Conservation (phyloP, 1,140 invertebrate species). For the Himalopsyche phryganea region DNA sequence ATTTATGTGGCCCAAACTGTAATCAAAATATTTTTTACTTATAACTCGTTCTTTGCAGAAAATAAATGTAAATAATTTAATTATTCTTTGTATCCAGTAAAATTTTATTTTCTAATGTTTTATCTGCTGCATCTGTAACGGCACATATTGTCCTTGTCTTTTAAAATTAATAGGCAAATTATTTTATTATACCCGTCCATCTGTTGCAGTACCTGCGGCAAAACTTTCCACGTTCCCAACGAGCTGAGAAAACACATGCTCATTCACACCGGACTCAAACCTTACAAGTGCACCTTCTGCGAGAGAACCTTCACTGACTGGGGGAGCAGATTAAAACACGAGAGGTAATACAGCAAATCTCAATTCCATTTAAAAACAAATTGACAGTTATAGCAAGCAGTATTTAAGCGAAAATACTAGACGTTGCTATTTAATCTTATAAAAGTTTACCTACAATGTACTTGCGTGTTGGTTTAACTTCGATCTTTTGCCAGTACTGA, state of each 20-base stretch:
- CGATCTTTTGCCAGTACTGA: neutral
- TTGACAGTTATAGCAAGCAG: too few species aligned
- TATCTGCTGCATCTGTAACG: too few species aligned
- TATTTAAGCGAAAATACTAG: too few species aligned
- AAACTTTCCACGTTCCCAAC: slow-evolving; percentile 11
- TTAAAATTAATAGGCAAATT: too few species aligned
- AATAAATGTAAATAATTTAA: too few species aligned
- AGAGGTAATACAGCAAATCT: slow-evolving; percentile 21
- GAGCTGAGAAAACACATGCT: slow-evolving; percentile 19
- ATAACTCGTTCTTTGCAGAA: too few species aligned
- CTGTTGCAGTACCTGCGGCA: slow-evolving; percentile 21
- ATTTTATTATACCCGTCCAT: too few species aligned
- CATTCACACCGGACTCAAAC: slow-evolving; percentile 20
- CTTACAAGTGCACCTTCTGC: slow-evolving; percentile 26
- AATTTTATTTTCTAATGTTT: too few species aligned
- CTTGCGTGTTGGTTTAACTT: neutral
- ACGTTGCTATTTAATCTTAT: neutral
- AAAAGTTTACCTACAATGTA: neutral
- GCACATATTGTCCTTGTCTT: too few species aligned
- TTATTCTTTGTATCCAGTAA: too few species aligned
- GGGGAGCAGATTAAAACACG: slow-evolving; percentile 30
- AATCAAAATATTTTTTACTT: too few species aligned
- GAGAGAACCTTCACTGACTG: slow-evolving; percentile 23
- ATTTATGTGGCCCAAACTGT: too few species aligned
- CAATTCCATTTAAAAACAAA: neutral